Conservation (phyloP, 2,888 invertebrate species). For the Chrysina gloriosa region DNA sequence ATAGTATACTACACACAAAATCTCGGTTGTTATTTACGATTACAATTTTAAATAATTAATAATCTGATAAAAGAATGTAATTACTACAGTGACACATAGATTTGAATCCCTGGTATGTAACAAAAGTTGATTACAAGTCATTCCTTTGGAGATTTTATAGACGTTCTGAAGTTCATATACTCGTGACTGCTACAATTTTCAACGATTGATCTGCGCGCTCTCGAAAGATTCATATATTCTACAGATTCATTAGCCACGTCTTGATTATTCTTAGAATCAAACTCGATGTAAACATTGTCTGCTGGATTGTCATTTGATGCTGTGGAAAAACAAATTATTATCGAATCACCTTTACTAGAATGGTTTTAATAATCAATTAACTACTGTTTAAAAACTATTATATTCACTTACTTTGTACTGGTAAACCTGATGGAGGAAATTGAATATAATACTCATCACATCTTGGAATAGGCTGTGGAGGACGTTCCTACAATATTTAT, state of each 20-base stretch:
- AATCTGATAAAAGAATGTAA: constrained; percentile 13
- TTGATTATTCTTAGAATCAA: constrained; percentile 35
- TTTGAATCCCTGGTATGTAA: constrained; percentile 15
- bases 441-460: constrained; percentile 66
- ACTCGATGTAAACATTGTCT: constrained; percentile 41
- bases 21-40: constrained; percentile 13
- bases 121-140: not conserved
- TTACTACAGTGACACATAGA: constrained; percentile 16
- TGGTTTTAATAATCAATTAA: not conserved
- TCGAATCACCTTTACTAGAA: not conserved
- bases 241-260: constrained; percentile 21
- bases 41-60: constrained; percentile 19
- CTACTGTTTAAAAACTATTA: not conserved
- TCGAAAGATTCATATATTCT: constrained; percentile 39
- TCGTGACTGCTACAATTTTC: constrained; percentile 30
- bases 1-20: constrained; percentile 50
- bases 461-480: constrained; percentile 57
- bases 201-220: not conserved
- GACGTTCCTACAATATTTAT: constrained; percentile 55
- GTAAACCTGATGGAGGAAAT: constrained; percentile 68
- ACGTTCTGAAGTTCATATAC: constrained; percentile 39
- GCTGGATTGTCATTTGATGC: constrained; percentile 31
- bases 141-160: constrained; percentile 22
- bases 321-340: constrained; percentile 11
- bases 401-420: constrained; percentile 64